Base-by-base conservation (phyloP, 2,113 vertebrate genomes). In the Lycaon pictus region DNA sequence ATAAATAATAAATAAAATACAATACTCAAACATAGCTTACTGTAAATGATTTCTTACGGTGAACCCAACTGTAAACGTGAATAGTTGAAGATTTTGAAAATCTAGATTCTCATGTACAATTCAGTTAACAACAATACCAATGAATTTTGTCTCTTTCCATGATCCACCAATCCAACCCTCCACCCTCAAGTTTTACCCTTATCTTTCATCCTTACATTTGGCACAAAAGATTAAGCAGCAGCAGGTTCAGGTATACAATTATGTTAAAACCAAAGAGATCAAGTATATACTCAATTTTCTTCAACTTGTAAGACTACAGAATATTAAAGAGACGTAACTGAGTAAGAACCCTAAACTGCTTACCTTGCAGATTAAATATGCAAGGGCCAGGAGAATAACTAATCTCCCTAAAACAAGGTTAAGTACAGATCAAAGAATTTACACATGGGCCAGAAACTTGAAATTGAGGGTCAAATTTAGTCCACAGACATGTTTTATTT, bases 281-380 rank as follows among this genome's bases (percentile, higher is more conserved):
- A 85, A 77, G 43, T 10, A 62, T 48, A 88, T 88, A 95, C 23
- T 81, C 16, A 1, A 60, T 35, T 67, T 88, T 88, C 60, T 84
- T 77, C 35, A 88, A 60, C 20, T 55, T 74, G 1, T 23, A 91
- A 88, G 32, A 81, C 51, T 58, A 58, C 13, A 23, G 15, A 93
- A 53, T 32, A 85, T 43, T 69, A 82, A 90, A 69, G n/a, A 60
- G 65, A 80, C 23, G 84, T 74, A 67, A 84, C 62, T 79, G 32
- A 95, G 32, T 43, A 77, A 95, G 51, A 58, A 89, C 53, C 10
- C 25, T 85, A 58, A 88, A 15, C 25, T 93, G 89, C 23, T 87
- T 65, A 93, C 89, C 58, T 95, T 89, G 72, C 69, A 87, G 22
- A 85, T 85, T 88, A 95, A 91, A 91, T 62, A 94, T 43, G 17